A percentile compares a stretch with the other conserved stretches of the same genome.
phyloP scores from a whole-genome alignment of 2,113 vertebrate species.

The Potamarius usumacintae region DNA sequence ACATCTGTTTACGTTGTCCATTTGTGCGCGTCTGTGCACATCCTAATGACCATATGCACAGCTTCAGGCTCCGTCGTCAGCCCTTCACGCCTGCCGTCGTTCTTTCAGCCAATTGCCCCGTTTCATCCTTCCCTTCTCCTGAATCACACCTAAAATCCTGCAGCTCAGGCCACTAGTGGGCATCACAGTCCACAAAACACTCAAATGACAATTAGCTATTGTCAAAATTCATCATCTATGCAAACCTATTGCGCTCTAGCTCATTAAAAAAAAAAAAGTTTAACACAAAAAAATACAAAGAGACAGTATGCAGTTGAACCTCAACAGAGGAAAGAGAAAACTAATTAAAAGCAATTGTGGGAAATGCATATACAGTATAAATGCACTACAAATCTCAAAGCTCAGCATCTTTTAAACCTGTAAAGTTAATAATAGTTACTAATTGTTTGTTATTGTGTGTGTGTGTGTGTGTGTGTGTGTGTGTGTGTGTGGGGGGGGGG shows the following conservation, averaged over 20 bases:
- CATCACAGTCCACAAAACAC: conserved; percentile 27
- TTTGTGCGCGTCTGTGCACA: conserved; percentile 5
- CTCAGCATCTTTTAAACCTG: neutral
- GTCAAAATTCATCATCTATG: neutral
- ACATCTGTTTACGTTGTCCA: conserved; percentile 9
- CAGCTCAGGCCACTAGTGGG: conserved; percentile 40
- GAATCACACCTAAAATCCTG: neutral
- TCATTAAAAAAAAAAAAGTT: neutral
- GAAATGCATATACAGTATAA: neutral
- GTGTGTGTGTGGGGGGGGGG: too few species aligned
- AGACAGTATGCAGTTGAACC: neutral
- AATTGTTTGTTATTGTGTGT: neutral
- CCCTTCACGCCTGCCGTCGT: conserved; percentile 52
- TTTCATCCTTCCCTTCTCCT: neutral
- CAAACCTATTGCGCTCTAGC: neutral
- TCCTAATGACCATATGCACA: conserved; percentile 13
- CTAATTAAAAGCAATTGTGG: neutral
- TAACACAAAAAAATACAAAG: neutral
- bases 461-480: too few species aligned
- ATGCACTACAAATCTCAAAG: neutral
- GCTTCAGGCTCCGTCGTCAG: conserved; percentile 30
- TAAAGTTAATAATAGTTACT: conserved; percentile 18
- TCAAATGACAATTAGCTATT: neutral
- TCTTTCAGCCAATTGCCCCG: conserved; percentile 35
- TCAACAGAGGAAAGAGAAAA: neutral